These are phyloP conservation scores for Oxyscelio sp. DNA, from an alignment of 2,888 invertebrate genomes.

Conservation along the genomic window DNA sequence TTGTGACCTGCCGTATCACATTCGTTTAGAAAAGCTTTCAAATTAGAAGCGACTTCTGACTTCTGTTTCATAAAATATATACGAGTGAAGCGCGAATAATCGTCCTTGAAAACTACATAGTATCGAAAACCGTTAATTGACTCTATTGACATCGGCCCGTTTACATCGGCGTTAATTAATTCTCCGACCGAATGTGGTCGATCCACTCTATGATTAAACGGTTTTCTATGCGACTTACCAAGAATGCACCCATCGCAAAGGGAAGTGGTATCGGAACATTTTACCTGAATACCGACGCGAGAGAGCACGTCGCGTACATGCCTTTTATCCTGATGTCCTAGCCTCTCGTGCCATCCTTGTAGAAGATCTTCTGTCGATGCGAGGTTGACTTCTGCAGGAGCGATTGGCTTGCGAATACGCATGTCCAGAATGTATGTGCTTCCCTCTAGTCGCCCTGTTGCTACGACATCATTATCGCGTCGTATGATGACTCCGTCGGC, in stretches of 20 bases:
- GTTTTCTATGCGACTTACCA: constrained; percentile 67
- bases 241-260: constrained; percentile 61
- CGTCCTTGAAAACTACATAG: constrained; percentile 76
- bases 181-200: constrained; percentile 71
- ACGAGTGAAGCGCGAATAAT: constrained; percentile 70
- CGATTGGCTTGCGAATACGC: too few species aligned
- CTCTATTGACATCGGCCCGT: constrained; percentile 73
- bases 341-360: too few species aligned
- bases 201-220: constrained; percentile 52
- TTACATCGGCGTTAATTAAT: constrained; percentile 76
- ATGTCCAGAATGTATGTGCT: too few species aligned
- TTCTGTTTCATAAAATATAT: constrained; percentile 76
- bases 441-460: too few species aligned
- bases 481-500: too few species aligned
- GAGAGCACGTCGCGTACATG: constrained; percentile 65
- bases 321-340: constrained; percentile 78
- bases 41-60: constrained; percentile 60
- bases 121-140: constrained; percentile 75
- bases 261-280: constrained; percentile 25
- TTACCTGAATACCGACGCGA: neutral
- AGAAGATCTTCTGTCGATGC: too few species aligned
- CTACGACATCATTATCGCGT: too few species aligned
- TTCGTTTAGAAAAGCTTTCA: constrained; percentile 75
- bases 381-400: too few species aligned
- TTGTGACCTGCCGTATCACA: constrained; percentile 73